Evolutionary conservation across 1,140 invertebrate genomes (phyloP).

Genomic region (Calliphora vicina): DNA sequence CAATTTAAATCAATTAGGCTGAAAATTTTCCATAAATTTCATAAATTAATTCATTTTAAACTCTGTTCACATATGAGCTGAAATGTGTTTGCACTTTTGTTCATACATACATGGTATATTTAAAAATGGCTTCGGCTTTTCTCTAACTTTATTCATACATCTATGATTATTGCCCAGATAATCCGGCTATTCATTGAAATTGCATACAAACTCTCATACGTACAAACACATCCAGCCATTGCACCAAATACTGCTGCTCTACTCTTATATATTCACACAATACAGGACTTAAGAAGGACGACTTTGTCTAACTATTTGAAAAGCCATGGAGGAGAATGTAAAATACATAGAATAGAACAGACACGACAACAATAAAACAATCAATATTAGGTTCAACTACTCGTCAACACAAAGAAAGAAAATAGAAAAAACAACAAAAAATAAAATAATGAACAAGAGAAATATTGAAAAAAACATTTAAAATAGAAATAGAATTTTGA

Average conservation of each 20-base stretch:
- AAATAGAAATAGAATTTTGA: conserved; percentile 7
- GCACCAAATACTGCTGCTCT: not conserved
- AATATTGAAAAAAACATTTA: not conserved
- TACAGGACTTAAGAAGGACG: conserved; percentile 22
- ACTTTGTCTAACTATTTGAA: not conserved
- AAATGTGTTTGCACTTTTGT: not conserved
- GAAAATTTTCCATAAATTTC: too few relatives aligned
- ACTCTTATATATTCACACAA: not conserved
- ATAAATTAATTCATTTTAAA: too few relatives aligned
- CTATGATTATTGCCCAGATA: conserved; percentile 30
- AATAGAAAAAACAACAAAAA: not conserved
- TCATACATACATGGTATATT: not conserved
- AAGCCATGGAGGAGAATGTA: conserved; percentile 3
- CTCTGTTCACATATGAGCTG: too few relatives aligned
- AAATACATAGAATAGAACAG: not conserved
- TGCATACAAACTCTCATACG: not conserved
- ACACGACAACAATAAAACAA: conserved; percentile 21
- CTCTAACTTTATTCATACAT: conserved; percentile 18
- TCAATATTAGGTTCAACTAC: conserved; percentile 28
- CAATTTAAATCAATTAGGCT: too few relatives aligned
- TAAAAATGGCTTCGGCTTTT: not conserved
- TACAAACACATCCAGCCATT: too few relatives aligned
- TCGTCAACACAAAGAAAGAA: not conserved
- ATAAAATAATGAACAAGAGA: not conserved
- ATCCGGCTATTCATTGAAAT: conserved; percentile 34